Base-by-base conservation (phyloP, 2,113 vertebrate genomes). In the Camelus dromedarius region DNA sequence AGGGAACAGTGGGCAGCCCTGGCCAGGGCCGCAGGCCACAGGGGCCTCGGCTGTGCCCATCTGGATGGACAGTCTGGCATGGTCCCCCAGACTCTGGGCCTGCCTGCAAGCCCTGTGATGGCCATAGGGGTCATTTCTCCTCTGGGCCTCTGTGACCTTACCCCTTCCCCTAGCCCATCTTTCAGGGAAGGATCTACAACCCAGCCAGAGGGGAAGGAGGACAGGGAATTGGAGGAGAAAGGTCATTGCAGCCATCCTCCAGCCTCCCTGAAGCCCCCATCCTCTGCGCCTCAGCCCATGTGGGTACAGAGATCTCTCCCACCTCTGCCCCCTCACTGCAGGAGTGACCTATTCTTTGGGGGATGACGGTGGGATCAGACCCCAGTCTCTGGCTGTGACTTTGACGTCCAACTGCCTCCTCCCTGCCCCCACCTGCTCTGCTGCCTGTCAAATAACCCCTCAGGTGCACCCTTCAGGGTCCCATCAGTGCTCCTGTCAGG, bases 391-490 rank as follows among this genome's bases (percentile, higher is more conserved):
- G 98, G 54, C 99, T 99, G 13, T 98, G 99, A 97, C 99, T 99
- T 97, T 19, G 60, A 60, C 76, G 19, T 1, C 98, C 99, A 83
- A 98, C 97, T 95, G 99, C 97, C 99, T 96, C 99, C 99, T 99
- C 97, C 99, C 99, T 42, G 38, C 99, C 42, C 99, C 98, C 98
- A 99, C 99, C 98, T 99, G 98, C 99, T 98, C 98, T 99, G 98
- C 99, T 98, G 6, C 99, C 99, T 3, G 77, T 99, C 98, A 97
- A 99, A 79, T 99, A 98, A 80, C 99, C 98, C 87, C 99, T 99
- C 18, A 99, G 98, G 73, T 98, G 99, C 30, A 8, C n/a, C 99
- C 99, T 42, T 99, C 98, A 99, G 12, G 98, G 94, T n/a, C 32
- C n/a, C 13, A 4, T 2, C 20, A 8, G 4, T 2, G 8, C 35